Evolutionary conservation across 2,113 vertebrate genomes (phyloP), one percentile per base, ranked within the genome.

Genomic region (Marmota flaviventris): DNA sequence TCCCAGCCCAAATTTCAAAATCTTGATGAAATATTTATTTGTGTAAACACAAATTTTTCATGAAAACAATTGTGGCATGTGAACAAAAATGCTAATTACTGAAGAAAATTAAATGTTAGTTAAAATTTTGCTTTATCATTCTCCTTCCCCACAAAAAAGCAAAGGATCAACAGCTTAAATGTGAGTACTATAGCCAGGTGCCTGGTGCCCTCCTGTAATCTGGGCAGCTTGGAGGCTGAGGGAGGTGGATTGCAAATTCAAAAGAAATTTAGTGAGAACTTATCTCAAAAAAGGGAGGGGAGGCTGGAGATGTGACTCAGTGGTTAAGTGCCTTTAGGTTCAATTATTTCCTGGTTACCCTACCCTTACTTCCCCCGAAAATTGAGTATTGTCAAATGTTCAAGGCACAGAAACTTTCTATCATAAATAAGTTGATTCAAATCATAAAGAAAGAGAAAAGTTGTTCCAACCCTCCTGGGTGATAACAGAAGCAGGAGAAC

Each of bases 51-150:
- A 89, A 70, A 53, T 58, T 67, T 91, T 86, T 3, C 25, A 82
- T 48, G 32, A 91, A 82, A 72, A 91, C 0, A 81, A 69, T 90
- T 56, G 56, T 83, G 81, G 93, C 3, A 86, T n/a, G 34, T 96
- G 27, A 82, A 48, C 51, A 58, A 82, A 82, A 51, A 18, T 48
- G 61, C 67, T 37, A 56, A 78, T n/a, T 90, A 48, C n/a, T 56
- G 48, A 85, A 70, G 61, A 69, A 78, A 78, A 93, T 77, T 20
- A 61, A 82, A 77, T 1, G 18, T 63, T 85, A 32, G 12, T 58
- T 27, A 90, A 63, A 65, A 89, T 34, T 4, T 14, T 85, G 32
- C 25, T 45, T 89, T 45, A 16, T 79, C 14, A 48, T 85, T 48
- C 13, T 81, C 14, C 14, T 65, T 65, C 4, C 2, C 25, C 8